Evolutionary conservation across 2,888 invertebrate species (phyloP).

Genomic region (Cyaniris semiargus): DNA sequence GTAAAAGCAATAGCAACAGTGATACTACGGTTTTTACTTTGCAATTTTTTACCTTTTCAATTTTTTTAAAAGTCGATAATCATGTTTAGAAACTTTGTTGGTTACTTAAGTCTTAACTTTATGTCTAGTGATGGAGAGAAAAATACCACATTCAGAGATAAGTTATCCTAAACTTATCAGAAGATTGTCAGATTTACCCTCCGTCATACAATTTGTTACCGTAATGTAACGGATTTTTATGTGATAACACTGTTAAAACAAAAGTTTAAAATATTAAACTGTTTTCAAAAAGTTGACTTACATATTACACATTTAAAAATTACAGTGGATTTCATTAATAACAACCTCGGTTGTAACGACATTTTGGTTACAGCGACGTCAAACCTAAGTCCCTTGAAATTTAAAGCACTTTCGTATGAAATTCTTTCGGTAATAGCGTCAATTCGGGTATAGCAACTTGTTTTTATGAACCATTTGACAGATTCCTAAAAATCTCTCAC

Average conservation of each 20-base stretch:
- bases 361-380: too few relatives aligned
- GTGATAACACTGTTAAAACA: not conserved
- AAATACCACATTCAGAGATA: not conserved
- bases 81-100: not conserved
- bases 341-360: too few relatives aligned
- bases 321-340: too few relatives aligned
- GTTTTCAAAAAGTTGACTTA: not conserved
- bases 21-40: too few relatives aligned
- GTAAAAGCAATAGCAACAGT: too few relatives aligned
- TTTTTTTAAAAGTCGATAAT: not conserved
- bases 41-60: too few relatives aligned
- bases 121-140: not conserved
- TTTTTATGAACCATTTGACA: too few relatives aligned
- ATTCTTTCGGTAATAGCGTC: too few relatives aligned
- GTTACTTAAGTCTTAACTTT: not conserved
- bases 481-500: too few relatives aligned
- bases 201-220: not conserved
- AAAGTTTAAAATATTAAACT: not conserved
- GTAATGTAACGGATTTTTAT: not conserved
- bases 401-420: too few relatives aligned
- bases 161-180: not conserved
- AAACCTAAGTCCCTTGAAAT: too few relatives aligned
- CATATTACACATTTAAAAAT: not conserved
- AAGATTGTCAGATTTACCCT: not conserved
- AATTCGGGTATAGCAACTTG: too few relatives aligned